Evolutionary conservation across 2,888 invertebrate species (phyloP), one percentile per base, ranked within the genome.

Genomic region (Mythimna impura): DNA sequence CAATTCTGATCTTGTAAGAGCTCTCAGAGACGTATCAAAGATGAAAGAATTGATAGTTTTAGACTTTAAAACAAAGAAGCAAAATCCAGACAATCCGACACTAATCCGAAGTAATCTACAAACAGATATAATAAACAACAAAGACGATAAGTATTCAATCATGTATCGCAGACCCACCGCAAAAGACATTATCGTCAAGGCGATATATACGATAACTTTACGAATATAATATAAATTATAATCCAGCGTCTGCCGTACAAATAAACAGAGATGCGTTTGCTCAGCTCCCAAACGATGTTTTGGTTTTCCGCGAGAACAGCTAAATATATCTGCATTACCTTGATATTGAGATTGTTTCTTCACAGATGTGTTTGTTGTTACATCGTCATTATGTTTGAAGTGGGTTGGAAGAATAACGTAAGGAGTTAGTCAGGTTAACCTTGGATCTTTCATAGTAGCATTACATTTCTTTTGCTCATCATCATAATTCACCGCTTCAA

Each of bases 251-350:
- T 63, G 60, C 55, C 47, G 36, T 66, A 68, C 57, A 82, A 82
- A 81, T 82, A 81, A 82, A 81, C 68, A 71, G 47, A 60, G 50
- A 64, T 73, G 73, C 78, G 74, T 66, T 58, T 66, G 71, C 66
- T 68, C 80, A 74, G 73, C 25, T 66, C 3, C 47, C 4, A 17
- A 67, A 36, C 20, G 54, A 63, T 67, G 52, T 81, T 76, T 72
- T 55, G 58, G 61, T 73, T 30, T 74, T 57, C 70, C 50, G 7
- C 50, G 61, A 67, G 58, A 66, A 73, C 17, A 58, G 22, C 67
- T 78, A 70, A 82, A 74, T 74, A 74, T 82, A 81, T 68, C 74
- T 63, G 60, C 52, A 50, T 69, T 68, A 82, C 82, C 82, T 82
- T 81, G 82, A 78, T 78, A 68, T 74, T 81, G 82, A 73, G 55